A percentile compares a stretch with the other conserved stretches of the same genome.
phyloP scores from a whole-genome alignment of 1,140 invertebrate species.

The Zaprionus ornatus region DNA sequence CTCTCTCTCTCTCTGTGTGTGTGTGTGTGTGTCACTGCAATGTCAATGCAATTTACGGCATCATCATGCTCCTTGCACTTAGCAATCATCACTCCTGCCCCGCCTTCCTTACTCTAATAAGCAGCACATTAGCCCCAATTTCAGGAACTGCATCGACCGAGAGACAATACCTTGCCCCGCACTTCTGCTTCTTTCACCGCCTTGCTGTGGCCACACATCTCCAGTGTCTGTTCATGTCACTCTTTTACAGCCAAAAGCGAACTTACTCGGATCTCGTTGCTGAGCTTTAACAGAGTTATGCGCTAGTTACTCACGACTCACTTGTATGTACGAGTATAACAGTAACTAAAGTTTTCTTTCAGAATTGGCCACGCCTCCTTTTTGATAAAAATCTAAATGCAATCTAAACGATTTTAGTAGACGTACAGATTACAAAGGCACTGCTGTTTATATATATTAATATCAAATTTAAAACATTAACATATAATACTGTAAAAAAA shows the following conservation, averaged over 20 bases:
- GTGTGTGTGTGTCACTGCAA: not conserved
- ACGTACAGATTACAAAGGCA: too few species aligned
- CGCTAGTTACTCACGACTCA: slow-evolving; percentile 6
- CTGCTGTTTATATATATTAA: too few species aligned
- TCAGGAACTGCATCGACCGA: not conserved
- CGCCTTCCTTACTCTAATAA: slow-evolving; percentile 38
- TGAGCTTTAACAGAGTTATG: not conserved
- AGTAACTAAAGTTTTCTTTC: too few species aligned
- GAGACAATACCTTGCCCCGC: not conserved
- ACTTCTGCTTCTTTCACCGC: not conserved
- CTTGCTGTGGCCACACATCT: not conserved
- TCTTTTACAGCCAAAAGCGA: slow-evolving; percentile 6
- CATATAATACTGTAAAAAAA: too few species aligned
- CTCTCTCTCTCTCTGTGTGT: not conserved
- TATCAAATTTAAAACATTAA: too few species aligned
- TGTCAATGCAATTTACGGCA: slow-evolving; percentile 49
- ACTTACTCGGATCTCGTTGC: not conserved
- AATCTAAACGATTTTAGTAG: too few species aligned
- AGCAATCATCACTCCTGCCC: slow-evolving; percentile 1
- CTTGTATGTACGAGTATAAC: too few species aligned
- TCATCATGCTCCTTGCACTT: slow-evolving; percentile 38
- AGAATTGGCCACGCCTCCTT: too few species aligned
- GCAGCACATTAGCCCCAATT: slow-evolving; percentile 47
- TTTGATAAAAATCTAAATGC: too few species aligned
- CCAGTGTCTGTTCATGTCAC: slow-evolving; percentile 5